phyloP scores from a whole-genome alignment of 37 sponge, comb jelly and placozoan species.

The Aplysina aerophoba region DNA sequence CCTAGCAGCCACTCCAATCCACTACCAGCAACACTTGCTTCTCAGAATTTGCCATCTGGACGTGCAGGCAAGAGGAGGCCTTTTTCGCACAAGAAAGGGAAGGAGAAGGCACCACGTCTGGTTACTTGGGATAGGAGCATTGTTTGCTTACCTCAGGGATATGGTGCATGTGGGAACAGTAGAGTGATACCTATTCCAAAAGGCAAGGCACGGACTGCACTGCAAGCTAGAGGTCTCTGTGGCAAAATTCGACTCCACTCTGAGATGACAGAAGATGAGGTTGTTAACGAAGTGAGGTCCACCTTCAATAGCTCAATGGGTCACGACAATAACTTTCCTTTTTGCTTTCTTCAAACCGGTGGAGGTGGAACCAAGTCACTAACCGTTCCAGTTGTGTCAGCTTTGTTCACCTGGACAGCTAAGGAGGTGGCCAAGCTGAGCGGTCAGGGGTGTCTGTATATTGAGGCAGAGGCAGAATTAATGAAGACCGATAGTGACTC shows the following conservation, averaged over 20 bases:
- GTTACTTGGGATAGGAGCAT: slow-evolving; percentile 28
- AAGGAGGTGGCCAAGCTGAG: slow-evolving; percentile 25
- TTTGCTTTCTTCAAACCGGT: slow-evolving; percentile 45
- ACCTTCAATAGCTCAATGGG: neutral
- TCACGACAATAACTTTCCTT: neutral
- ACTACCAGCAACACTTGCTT: neutral
- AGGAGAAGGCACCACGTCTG: slow-evolving; percentile 19
- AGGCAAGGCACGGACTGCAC: slow-evolving; percentile 14
- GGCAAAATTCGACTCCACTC: neutral
- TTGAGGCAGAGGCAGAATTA: neutral
- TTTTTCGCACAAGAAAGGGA: neutral
- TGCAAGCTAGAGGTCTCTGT: slow-evolving; percentile 13
- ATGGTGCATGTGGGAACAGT: neutral
- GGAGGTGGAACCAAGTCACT: slow-evolving; percentile 44
- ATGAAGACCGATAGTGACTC: too few species aligned
- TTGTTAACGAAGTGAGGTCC: neutral
- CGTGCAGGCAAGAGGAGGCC: neutral
- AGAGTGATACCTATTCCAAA: slow-evolving; percentile 2
- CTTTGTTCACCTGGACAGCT: slow-evolving; percentile 45
- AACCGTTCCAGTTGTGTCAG: slow-evolving; percentile 31
- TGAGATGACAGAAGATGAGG: neutral
- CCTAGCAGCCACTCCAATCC: slow-evolving; percentile 1
- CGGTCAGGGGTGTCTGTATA: slow-evolving; percentile 31
- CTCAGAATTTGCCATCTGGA: neutral
- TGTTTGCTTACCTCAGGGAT: slow-evolving; percentile 1